These are phyloP conservation scores for Metacarcinus magister DNA, from an alignment of 2,888 invertebrate genomes.

Conservation along the genomic window DNA sequence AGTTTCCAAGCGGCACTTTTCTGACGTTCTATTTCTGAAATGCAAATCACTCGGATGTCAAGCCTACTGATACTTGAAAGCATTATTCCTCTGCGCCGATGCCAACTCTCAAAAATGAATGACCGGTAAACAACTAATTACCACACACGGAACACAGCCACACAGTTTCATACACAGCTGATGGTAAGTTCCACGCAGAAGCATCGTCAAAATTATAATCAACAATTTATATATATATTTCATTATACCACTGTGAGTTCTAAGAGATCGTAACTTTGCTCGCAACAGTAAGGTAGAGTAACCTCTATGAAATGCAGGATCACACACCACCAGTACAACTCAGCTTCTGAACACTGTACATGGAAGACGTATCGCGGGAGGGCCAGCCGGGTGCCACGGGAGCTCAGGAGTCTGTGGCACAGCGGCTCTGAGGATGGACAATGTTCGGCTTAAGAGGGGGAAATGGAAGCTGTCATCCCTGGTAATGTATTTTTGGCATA, in stretches of 20 bases:
- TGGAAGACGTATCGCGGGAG: not conserved
- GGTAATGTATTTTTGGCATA: not conserved
- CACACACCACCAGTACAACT: not conserved
- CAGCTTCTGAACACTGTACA: not conserved
- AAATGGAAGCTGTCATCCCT: not conserved
- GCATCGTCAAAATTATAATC: not conserved
- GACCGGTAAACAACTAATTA: too few species aligned
- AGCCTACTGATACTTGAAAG: not conserved
- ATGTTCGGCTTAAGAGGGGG: not conserved
- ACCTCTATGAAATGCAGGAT: not conserved
- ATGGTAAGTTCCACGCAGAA: not conserved
- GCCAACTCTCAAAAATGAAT: not conserved
- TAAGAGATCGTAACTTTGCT: not conserved
- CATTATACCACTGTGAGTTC: not conserved
- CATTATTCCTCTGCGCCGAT: not conserved
- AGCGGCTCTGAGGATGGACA: not conserved
- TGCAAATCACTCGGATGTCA: not conserved
- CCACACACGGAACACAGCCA: not conserved
- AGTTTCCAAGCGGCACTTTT: not conserved
- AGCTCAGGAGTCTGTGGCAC: not conserved
- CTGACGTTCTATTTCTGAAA: not conserved
- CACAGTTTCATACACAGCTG: not conserved
- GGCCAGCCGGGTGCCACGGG: constrained; percentile 15
- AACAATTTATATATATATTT: not conserved
- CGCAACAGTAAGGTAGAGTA: not conserved